Evolutionary conservation across 1,140 invertebrate species (phyloP), one percentile per base, ranked within the genome.

Genomic region (Papilio machaon): DNA sequence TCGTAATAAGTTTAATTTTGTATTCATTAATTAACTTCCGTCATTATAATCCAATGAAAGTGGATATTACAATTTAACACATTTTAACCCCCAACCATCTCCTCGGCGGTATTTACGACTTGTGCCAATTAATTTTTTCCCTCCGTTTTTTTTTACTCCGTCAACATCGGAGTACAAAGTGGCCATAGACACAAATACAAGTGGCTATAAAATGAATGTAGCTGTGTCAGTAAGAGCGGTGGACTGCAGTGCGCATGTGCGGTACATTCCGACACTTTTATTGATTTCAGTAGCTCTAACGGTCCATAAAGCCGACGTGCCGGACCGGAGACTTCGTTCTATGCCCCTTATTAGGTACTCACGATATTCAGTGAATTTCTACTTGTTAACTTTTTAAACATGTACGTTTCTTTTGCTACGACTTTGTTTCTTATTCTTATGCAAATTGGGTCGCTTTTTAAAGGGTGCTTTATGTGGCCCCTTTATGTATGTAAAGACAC

Each of bases 271-370:
- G 94, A 94, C 91, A 95, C 95, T 96, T 96, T 96, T 96, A 96
- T 96, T 95, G 95, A 96, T 96, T 96, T 95, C 95, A 95, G 95
- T 95, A 95, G 95, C 95, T 95, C 94, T 95, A 95, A 95, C 95
- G 95, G 93, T 90, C 93, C 90, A 94, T 94, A 91, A 92, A 91
- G 85, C 89, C 90, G 90, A 92, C 91, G 91, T 91, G 91, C 90
- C 86, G 91, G 90, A 91, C 92, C 85, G 88, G 86, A 88, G 87
- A 87, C 86, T 90, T 85, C 88, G 89, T 91, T 92, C 91, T 92
- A 92, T 93, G 85, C 91, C 90, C 91, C 91, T 94, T 94, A 93
- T 94, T 93, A 94, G 87, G 89, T 94, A 92, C 91, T 92, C 89
- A 90, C 88, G 85, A 90, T 88, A 86, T 89, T 85, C 82, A 88